Evolutionary conservation across 2,888 invertebrate species (phyloP).

Genomic region (Stomorhina lunata): DNA sequence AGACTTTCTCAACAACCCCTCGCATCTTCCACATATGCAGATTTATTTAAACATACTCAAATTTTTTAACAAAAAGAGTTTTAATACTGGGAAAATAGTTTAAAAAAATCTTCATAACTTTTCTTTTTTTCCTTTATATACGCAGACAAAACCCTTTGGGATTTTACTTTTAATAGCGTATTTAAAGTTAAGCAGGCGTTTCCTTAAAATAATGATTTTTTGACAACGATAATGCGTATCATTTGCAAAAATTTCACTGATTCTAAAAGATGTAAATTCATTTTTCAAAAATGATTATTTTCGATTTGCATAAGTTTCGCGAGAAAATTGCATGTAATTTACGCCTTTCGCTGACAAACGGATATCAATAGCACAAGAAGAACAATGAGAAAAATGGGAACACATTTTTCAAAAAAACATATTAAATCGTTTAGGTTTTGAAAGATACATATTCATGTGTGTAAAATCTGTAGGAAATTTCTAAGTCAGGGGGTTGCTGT

Average conservation of each 20-base stretch:
- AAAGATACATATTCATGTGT: not conserved
- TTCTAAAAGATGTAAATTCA: constrained; percentile 13
- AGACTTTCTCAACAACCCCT: not conserved
- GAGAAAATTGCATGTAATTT: constrained; percentile 74
- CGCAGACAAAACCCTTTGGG: constrained; percentile 56
- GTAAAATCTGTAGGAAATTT: too few species aligned
- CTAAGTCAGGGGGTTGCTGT: constrained; percentile 22
- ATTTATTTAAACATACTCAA: constrained; percentile 23
- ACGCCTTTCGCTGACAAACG: constrained; percentile 72
- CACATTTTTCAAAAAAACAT: not conserved
- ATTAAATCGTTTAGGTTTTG: constrained; percentile 24
- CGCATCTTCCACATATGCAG: constrained; percentile 34
- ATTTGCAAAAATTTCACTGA: constrained; percentile 44
- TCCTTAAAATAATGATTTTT: constrained; percentile 48
- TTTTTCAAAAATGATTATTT: constrained; percentile 60
- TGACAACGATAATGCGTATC: constrained; percentile 60
- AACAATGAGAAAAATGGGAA: not conserved
- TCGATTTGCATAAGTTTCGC: constrained; percentile 63
- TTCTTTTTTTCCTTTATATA: not conserved
- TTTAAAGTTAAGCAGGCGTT: constrained; percentile 42
- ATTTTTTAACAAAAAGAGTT: constrained; percentile 12
- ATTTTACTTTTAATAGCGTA: constrained; percentile 25
- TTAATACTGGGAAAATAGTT: constrained; percentile 52
- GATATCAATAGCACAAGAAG: constrained; percentile 69
- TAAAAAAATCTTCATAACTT: constrained; percentile 20